Conservation (phyloP, 2,888 invertebrate species). For the Lampropteryx suffumata region DNA sequence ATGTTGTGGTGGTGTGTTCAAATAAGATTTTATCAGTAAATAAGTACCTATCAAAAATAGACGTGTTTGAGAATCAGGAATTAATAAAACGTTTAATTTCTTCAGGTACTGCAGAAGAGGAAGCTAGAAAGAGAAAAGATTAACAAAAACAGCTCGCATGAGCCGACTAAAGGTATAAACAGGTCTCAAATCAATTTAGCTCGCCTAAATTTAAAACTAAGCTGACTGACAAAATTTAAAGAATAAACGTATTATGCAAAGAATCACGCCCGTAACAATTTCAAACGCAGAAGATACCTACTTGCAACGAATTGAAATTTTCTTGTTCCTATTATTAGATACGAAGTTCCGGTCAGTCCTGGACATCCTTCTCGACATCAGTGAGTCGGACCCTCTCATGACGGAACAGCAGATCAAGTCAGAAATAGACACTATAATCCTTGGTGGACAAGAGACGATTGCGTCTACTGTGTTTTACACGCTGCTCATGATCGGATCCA, state of each 20-base stretch:
- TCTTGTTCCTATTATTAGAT: background rate
- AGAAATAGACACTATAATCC: slow-evolving; percentile 83
- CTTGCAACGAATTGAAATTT: no score
- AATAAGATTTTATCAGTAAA: no score
- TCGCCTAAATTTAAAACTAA: no score
- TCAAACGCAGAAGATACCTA: no score
- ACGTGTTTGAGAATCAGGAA: no score
- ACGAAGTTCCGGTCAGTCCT: slow-evolving; percentile 71
- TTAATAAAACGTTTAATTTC: background rate
- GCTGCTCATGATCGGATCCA: slow-evolving; percentile 63
- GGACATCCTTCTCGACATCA: slow-evolving; percentile 77
- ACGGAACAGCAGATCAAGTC: slow-evolving; percentile 76
- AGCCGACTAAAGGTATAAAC: slow-evolving; percentile 6
- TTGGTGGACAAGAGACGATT: slow-evolving; percentile 80
- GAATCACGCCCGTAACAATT: no score
- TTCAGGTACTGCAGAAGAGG: slow-evolving; percentile 49
- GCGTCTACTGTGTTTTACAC: slow-evolving; percentile 61
- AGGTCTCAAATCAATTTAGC: no score
- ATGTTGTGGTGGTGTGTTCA: no score
- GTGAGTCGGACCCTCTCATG: slow-evolving; percentile 61
- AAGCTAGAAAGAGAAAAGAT: slow-evolving; percentile 40
- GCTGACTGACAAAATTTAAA: no score
- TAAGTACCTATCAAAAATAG: no score
- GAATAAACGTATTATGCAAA: no score
- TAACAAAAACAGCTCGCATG: slow-evolving; percentile 21